Evolutionary conservation across 2,888 invertebrate species (phyloP), one percentile per base, ranked within the genome.

Genomic region (Charanyca ferruginea): DNA sequence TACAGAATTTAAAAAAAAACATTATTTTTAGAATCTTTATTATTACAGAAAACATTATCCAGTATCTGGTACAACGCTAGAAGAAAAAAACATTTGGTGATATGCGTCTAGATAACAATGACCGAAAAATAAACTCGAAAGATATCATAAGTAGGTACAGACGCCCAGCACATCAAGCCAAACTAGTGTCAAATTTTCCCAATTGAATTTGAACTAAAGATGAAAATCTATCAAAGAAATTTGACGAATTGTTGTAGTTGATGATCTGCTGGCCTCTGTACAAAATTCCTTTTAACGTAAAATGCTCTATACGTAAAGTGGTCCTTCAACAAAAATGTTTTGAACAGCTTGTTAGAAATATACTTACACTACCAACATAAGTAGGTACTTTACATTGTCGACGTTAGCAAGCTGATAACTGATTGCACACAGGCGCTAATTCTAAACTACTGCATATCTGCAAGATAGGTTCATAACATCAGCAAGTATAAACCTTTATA

Each of bases 1-100:
- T 48, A 18, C 20, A 64, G 42, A 66, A 45, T 74, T n/a, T n/a
- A 2, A 38, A 74, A 66, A 45, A 69, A 38, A 41, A 44, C 1
- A 9, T 76, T 44, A 0, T 1, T 38, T 35, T 22, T 3, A n/a
- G 22, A 3, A 28, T 42, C 13, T 69, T 69, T 69, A 69, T 69
- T 69, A 38, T 13, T 22, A 16, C 3, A 2, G 35, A 22, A 5
- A 18, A 48, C 9, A 41, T n/a, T n/a, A 9, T 3, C 2, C 22
- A 28, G 7, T 16, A 13, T 0, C 20, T 16, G 11, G 20, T 66
- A 66, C 32, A 69, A 41, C 23, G 28, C 22, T 41, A 48, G 41
- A 69, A 13, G 1, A 0, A 2, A 3, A 9, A 41, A 54, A 61
- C 11, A 22, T 32, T 44, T 8, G 20, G 13, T 38, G 62, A 54